These are phyloP conservation scores for Cenopis cana DNA, from an alignment of 2,888 invertebrate genomes.

Conservation along the genomic window DNA sequence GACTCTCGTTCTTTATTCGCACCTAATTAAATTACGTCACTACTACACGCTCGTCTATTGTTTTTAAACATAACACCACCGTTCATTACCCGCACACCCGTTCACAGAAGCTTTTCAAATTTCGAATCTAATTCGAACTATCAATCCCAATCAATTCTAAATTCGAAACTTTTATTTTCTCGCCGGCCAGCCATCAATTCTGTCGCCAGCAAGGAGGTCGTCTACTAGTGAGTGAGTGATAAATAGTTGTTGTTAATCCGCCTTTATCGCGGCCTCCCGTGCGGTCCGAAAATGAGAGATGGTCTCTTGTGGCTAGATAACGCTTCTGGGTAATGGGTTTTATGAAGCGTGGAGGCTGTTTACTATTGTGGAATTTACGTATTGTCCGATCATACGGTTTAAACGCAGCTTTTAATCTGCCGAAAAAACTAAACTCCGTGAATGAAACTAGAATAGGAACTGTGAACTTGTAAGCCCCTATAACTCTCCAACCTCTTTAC, in stretches of 20 bases:
- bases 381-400: neutral
- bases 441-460: too few species aligned
- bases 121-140: conserved; percentile 39
- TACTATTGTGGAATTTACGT: conserved; percentile 13
- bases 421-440: neutral
- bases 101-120: conserved; percentile 33
- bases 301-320: conserved; percentile 73
- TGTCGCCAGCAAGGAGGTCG: conserved; percentile 65
- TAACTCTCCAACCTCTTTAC: too few species aligned
- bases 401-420: neutral
- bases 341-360: conserved; percentile 58
- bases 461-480: too few species aligned
- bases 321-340: conserved; percentile 77
- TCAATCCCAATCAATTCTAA: conserved; percentile 44
- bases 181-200: conserved; percentile 43
- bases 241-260: conserved; percentile 83
- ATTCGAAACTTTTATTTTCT: conserved; percentile 43
- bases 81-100: neutral
- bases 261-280: conserved; percentile 80
- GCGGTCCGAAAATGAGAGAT: conserved; percentile 84
- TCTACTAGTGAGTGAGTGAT: conserved; percentile 76
- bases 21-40: too few species aligned
- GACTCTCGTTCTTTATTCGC: too few species aligned
- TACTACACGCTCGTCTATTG: neutral
- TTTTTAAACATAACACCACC: neutral